A percentile compares a stretch with the other conserved stretches of the same genome.
These are phyloP conservation scores for Campodea augens DNA, from an alignment of 1,140 invertebrate species.

Conservation along the genomic window DNA sequence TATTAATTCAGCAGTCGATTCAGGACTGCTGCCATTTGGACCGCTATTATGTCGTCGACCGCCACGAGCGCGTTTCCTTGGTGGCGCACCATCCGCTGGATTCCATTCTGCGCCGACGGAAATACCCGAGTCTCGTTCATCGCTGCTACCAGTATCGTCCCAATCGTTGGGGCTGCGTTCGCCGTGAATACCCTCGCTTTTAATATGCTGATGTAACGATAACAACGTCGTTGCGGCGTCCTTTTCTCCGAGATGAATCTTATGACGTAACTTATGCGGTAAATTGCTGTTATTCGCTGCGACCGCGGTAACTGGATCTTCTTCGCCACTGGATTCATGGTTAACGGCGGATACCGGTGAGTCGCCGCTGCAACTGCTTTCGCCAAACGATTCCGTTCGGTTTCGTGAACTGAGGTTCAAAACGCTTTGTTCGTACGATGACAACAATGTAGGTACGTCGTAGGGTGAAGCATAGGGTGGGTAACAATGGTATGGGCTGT, in stretches of 20 bases:
- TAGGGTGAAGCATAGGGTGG: constrained; percentile 9
- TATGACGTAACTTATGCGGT: constrained; percentile 77
- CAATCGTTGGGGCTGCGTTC: constrained; percentile 49
- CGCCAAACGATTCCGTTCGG: constrained; percentile 14
- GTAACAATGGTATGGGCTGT: constrained; percentile 4
- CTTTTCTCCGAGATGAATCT: constrained; percentile 71
- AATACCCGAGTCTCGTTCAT: constrained; percentile 72
- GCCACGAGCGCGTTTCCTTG: background rate
- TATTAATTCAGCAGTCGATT: constrained; percentile 8
- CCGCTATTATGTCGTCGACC: background rate
- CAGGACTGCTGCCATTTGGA: background rate
- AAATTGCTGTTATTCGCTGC: constrained; percentile 33
- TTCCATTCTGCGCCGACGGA: constrained; percentile 53
- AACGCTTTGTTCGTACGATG: constrained; percentile 13
- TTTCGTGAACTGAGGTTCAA: constrained; percentile 20
- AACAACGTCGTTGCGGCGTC: constrained; percentile 51
- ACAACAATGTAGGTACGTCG: constrained; percentile 10
- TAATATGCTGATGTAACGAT: constrained; percentile 47
- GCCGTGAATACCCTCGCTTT: constrained; percentile 53
- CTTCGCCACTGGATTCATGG: constrained; percentile 47
- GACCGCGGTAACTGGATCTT: constrained; percentile 22
- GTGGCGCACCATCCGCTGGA: constrained; percentile 18
- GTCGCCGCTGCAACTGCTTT: constrained; percentile 25
- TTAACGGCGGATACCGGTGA: constrained; percentile 28
- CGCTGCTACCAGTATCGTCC: constrained; percentile 51